Base-by-base conservation (phyloP, 2,888 invertebrate genomes). In the Cactoblastis cactorum region DNA sequence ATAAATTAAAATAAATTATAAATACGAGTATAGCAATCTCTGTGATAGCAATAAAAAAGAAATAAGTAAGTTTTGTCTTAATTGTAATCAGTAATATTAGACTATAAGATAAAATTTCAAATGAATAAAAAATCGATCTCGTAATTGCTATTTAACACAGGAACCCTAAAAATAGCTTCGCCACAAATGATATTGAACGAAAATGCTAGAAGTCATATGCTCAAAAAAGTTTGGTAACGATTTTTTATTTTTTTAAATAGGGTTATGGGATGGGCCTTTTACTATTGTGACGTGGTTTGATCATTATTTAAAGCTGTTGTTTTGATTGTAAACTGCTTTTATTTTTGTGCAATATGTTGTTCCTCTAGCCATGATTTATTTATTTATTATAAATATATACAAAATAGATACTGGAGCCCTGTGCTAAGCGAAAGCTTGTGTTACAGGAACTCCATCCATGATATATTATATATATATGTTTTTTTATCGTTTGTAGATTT, bases 191-290 rank as follows among this genome's bases (percentile, higher is more conserved):
- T 63, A 67, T 68, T 63, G 63, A 62, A 60, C 62, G 62, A 76
- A 73, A 70, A 65, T 58, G 57, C 58, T 62, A 58, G 69, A 68
- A 70, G 71, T 65, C 65, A 65, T 67, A 65, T 62, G 56, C 48
- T 56, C 65, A 54, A 67, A 72, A 76, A 72, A 69, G 65, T 65
- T 58, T 63, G 63, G 63, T 64, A 69, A 69, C 59, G 57, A 65
- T 64, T 63, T 64, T 54, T 53, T 63, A 59, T 59, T 60, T 60
- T 61, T 55, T 59, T 53, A 52, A 28, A 22, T 57, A 53, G 63
- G 61, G 56, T 60, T 69, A 65, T 65, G 61, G 64, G 53, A 57
- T 58, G 60, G 63, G 62, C 60, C 57, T 66, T 63, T 54, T 54
- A 58, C 55, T 61, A 65, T 67, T 68, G 67, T 69, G 67, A 59